Base-by-base conservation (phyloP, 2,113 vertebrate genomes). In the Tyto alba region DNA sequence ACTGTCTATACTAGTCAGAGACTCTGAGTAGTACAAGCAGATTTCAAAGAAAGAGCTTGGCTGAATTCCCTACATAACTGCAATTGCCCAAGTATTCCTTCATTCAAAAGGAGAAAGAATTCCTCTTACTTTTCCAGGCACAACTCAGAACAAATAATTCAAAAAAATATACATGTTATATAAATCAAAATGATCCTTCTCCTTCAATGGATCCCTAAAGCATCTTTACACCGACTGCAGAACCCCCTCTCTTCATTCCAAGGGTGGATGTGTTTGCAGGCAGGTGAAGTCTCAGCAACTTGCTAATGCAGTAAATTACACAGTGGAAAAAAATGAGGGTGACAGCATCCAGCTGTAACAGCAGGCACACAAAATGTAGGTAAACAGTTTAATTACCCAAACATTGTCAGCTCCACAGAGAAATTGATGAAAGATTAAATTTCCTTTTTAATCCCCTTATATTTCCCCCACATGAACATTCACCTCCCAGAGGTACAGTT, bases 351-450 rank as follows among this genome's bases (percentile, higher is more conserved):
- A 93, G 62, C 66, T 95, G 90, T 62, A 85, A 78, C 66, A 91
- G 38, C 80, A 93, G 68, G 80, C 86, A 92, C 48, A 92, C 48
- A 73, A 56, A 93, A 75, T 53, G 26, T 6, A 90, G 66, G 77
- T 66, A 87, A 96, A 88, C 66, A 93, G 40, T 92, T 93, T 82
- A 92, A 92, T 94, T 90, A 92, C 76, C 64, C 69, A 93, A 75
- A 81, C 73, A 69, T 29, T 87, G 59, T 66, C 69, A 85, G 60
- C 53, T 84, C 88, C 26, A 25, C 30, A 50, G 77, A 94, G 83
- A 63, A 95, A 81, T 1, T 41, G 69, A 26, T 63, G 80, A 72
- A 95, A 87, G 36, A 90, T 72, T 92, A 86, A 59, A 73, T 94
- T 75, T 50, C 26, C 17, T 62, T 69, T 86, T 86, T 83, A 88